Percentiles rank a stretch among this genome's conserved stretches.
Conservation (phyloP, 2,888 invertebrate genomes). For the Oasisia sp. region DNA sequence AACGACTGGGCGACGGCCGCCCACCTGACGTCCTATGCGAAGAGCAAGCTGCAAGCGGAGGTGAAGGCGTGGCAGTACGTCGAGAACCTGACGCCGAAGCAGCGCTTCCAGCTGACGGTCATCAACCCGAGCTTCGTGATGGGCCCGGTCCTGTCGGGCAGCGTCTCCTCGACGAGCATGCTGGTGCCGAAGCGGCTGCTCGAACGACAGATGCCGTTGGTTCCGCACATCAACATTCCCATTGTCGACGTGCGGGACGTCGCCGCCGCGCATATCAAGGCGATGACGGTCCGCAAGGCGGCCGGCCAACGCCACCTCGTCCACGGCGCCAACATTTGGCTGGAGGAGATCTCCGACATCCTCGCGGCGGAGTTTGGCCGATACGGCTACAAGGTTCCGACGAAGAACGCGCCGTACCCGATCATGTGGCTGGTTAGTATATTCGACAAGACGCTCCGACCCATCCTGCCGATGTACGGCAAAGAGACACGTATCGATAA, state of each 20-base stretch:
- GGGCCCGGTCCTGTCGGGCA: slow-evolving; percentile 23
- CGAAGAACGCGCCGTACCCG: slow-evolving; percentile 20
- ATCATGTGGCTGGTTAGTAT: slow-evolving; percentile 27
- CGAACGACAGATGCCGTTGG: slow-evolving; percentile 27
- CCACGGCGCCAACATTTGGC: slow-evolving; percentile 65
- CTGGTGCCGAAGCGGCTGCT: slow-evolving; percentile 23
- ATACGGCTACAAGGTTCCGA: slow-evolving; percentile 49
- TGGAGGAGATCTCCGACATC: slow-evolving; percentile 67
- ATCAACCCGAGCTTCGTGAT: slow-evolving; percentile 20
- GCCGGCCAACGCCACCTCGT: slow-evolving; percentile 65
- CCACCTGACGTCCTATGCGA: slow-evolving; percentile 57
- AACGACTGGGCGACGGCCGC: slow-evolving; percentile 43
- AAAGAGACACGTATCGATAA: slow-evolving; percentile 22
- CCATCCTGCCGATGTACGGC: slow-evolving; percentile 29
- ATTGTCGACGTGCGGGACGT: slow-evolving; percentile 70
- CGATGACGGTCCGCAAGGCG: slow-evolving; percentile 37
- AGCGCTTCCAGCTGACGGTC: slow-evolving; percentile 45
- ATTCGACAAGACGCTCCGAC: slow-evolving; percentile 25
- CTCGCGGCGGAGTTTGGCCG: slow-evolving; percentile 69
- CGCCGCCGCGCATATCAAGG: slow-evolving; percentile 46
- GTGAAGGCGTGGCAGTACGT: slow-evolving; percentile 70
- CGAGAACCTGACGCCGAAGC: slow-evolving; percentile 57
- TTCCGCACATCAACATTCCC: slow-evolving; percentile 66
- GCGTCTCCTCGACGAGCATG: slow-evolving; percentile 24
- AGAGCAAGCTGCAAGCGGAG: slow-evolving; percentile 69